These are phyloP conservation scores for Empidonax alnorum DNA, from an alignment of 2,113 vertebrate species.

Conservation along the genomic window DNA sequence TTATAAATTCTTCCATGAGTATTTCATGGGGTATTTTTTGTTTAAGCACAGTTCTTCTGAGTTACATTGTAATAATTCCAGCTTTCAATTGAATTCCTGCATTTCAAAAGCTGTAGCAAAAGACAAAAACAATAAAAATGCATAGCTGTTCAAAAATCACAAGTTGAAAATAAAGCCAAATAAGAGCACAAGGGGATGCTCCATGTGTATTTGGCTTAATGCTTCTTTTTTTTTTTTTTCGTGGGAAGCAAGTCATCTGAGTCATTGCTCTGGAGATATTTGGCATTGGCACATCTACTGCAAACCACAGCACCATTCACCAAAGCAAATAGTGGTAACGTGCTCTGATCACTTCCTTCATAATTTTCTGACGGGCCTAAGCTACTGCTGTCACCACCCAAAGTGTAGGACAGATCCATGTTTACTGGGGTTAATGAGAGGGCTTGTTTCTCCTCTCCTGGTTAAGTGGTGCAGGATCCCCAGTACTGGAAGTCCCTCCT, in stretches of 20 bases:
- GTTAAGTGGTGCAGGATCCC: neutral
- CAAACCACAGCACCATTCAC: neutral
- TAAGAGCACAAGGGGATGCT: neutral
- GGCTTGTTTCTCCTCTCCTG: neutral
- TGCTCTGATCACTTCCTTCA: neutral
- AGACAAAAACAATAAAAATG: neutral
- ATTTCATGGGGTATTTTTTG: neutral
- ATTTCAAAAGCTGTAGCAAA: neutral
- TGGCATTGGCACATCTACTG: neutral
- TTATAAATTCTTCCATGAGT: neutral
- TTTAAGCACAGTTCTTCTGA: neutral
- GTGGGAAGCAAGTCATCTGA: neutral
- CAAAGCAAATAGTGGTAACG: neutral
- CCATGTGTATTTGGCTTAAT: neutral
- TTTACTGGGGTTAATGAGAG: neutral
- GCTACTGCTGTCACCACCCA: neutral
- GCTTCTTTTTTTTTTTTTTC: neutral
- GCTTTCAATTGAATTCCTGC: neutral
- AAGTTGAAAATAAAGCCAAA: neutral
- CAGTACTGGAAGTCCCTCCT: neutral
- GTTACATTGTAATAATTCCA: neutral
- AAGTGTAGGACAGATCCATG: neutral
- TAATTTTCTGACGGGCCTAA: neutral
- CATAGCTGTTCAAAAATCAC: neutral
- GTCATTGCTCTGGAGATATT: neutral